Percentiles rank a stretch among this genome's conserved stretches.
phyloP scores from a whole-genome alignment of 2,113 vertebrate genomes.

The Carollia perspicillata region DNA sequence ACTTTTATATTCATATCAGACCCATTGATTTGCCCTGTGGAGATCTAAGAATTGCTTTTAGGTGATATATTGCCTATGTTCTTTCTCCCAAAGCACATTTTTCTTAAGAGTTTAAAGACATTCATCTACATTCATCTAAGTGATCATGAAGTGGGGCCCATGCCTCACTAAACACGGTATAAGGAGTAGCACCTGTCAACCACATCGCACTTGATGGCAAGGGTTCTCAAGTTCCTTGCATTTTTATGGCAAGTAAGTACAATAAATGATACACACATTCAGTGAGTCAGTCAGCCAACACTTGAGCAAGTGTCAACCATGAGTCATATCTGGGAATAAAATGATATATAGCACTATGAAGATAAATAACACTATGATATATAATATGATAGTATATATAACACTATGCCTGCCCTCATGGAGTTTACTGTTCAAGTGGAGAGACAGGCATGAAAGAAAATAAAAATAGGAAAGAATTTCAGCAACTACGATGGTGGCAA shows the following conservation, averaged over 20 bases:
- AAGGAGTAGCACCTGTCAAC: constrained; percentile 32
- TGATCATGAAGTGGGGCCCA: not conserved
- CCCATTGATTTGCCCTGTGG: constrained; percentile 16
- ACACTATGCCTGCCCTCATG: not conserved
- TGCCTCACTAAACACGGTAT: constrained; percentile 1
- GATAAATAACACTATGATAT: not conserved
- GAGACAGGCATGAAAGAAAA: not conserved
- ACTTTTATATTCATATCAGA: constrained; percentile 40
- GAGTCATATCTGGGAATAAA: not conserved
- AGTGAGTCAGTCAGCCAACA: not conserved
- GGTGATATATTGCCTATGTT: constrained; percentile 32
- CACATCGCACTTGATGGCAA: not conserved
- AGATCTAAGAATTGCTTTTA: constrained; percentile 42
- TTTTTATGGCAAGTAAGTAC: constrained; percentile 40
- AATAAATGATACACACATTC: not conserved
- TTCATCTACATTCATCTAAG: constrained; percentile 10
- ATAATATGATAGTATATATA: not conserved
- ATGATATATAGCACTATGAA: not conserved
- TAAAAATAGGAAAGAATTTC: not conserved
- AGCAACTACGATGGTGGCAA: not conserved
- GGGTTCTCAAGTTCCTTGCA: not conserved
- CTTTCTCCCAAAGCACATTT: not conserved
- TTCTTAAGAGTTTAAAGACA: constrained; percentile 30
- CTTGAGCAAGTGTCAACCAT: not conserved
- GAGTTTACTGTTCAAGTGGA: not conserved